These are phyloP conservation scores for Cephus pulcher DNA, from an alignment of 2,888 invertebrate genomes.

Conservation along the genomic window DNA sequence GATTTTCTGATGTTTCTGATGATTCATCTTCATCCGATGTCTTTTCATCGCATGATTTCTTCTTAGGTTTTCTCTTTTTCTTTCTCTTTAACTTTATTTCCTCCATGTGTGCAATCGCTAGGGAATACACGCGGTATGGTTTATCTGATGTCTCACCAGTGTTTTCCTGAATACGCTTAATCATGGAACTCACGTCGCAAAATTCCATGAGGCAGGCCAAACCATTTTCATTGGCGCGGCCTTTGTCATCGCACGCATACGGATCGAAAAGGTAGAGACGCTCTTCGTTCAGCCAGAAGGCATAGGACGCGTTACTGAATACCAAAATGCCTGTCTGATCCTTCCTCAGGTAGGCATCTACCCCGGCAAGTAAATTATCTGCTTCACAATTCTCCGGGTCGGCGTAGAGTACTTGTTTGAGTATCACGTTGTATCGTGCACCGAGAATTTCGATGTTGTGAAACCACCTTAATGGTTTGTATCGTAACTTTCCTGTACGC, in stretches of 20 bases:
- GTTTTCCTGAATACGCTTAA: constrained; percentile 44
- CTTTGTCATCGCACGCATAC: constrained; percentile 54
- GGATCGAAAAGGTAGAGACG: constrained; percentile 57
- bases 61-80: constrained; percentile 10
- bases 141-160: constrained; percentile 33
- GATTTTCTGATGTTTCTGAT: not conserved
- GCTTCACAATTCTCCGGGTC: constrained; percentile 46
- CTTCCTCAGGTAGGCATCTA: constrained; percentile 40
- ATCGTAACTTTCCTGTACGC: constrained; percentile 45
- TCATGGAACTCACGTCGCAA: constrained; percentile 35
- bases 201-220: constrained; percentile 49
- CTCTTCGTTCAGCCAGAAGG: constrained; percentile 49
- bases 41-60: constrained; percentile 16
- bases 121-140: constrained; percentile 48
- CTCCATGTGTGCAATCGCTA: constrained; percentile 53
- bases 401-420: constrained; percentile 49
- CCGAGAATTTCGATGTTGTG: constrained; percentile 48
- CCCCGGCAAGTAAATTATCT: constrained; percentile 34
- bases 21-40: constrained; percentile 13
- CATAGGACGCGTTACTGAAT: constrained; percentile 50
- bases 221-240: constrained; percentile 36
- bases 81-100: constrained; percentile 21
- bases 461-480: constrained; percentile 48
- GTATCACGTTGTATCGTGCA: constrained; percentile 45
- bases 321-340: constrained; percentile 54